Base-by-base conservation (phyloP, 2,797 vertebrate genomes). In the Helostoma temminkii region DNA sequence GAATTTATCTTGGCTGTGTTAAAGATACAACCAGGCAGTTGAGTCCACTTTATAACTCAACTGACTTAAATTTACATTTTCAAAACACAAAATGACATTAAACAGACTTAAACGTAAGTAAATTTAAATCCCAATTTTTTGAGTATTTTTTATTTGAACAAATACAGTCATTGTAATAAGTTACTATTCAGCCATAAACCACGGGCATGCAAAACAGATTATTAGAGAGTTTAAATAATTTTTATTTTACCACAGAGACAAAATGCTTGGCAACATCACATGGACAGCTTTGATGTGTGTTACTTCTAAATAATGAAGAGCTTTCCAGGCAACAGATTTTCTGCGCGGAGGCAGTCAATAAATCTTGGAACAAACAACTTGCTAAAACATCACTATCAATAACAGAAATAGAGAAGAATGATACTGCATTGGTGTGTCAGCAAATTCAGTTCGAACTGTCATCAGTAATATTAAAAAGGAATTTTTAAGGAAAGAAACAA, bases 231-330 rank as follows among this genome's bases (percentile, higher is more conserved):
- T 34, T 21, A 15, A 47, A 43, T n/a, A 22, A 34, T 59, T 66
- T 66, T 61, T 10, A 28, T 49, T 22, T 57, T 50, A 67, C 46
- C 1, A 19, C 16, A 7, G 32, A 55, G 24, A 61, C 36, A 57
- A 74, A 70, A 61, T 58, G 22, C 61, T 64, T 46, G 32, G 26
- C 69, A 66, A 46, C 26, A 58, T 76, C 10, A 26, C 47, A 62
- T 55, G 9, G 22, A 41, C 19, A 59, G 47, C 47, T 65, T 49
- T 39, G 54, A 73, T 60, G 32, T 30, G 52, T 18, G 32, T 65
- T 45, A 22, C 56, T 66, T 43, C 43, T 77, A 65, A 88, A 82
- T 77, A 71, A 79, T 73, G 28, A 74, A 78, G 47, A 49, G 14
- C 58, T 65, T 76, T 58, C 47, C 14, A 30, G 55, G 60, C 49